Evolutionary conservation across 2,888 invertebrate genomes (phyloP).

Genomic region (Tetragonisca angustula): DNA sequence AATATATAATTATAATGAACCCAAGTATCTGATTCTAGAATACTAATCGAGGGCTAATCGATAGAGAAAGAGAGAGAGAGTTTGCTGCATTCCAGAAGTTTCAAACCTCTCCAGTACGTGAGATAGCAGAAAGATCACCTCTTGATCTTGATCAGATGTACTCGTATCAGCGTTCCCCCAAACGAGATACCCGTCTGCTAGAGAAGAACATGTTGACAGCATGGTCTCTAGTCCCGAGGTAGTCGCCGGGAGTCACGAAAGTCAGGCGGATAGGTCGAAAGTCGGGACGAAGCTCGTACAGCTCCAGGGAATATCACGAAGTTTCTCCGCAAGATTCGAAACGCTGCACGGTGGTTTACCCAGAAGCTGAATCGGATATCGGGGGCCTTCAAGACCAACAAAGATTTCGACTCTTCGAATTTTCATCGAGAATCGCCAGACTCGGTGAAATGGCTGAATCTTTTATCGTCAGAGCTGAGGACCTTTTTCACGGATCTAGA

Average conservation of each 20-base stretch:
- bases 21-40: not conserved
- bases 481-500: not conserved
- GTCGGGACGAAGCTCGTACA: constrained; percentile 15
- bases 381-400: not conserved
- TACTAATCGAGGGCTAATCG: not conserved
- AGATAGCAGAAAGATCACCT: not conserved
- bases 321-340: constrained; percentile 14
- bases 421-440: not conserved
- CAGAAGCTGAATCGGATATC: constrained; percentile 31
- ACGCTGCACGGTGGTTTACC: not conserved
- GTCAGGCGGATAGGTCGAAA: constrained; percentile 28
- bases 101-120: too few species aligned
- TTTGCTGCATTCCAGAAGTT: not conserved
- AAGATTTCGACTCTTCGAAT: not conserved
- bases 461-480: not conserved
- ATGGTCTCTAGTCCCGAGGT: not conserved
- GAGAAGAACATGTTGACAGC: not conserved
- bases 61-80: not conserved
- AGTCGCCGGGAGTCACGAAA: constrained; percentile 18
- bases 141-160: not conserved
- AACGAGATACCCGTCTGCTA: not conserved
- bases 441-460: not conserved
- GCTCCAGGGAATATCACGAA: constrained; percentile 43
- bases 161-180: not conserved
- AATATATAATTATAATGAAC: not conserved